Conservation (phyloP, 2,797 vertebrate species). For the Brachyalestes nurse region DNA sequence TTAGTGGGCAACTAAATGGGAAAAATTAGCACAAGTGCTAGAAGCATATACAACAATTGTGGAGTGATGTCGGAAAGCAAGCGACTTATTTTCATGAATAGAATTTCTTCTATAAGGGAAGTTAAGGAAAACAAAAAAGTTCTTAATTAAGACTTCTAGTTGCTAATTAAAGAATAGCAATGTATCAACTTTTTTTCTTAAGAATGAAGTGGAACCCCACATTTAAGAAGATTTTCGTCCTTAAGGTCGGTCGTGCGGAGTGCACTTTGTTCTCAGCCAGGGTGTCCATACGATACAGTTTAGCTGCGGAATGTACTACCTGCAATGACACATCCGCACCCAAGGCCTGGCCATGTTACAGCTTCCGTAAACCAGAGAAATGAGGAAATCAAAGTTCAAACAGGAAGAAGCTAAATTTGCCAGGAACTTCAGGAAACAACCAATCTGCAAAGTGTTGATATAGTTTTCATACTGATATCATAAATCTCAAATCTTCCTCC, state of each 20-base stretch:
- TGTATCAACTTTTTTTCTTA: no score
- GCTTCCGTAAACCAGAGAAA: neutral
- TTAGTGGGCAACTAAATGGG: no score
- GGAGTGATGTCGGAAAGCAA: no score
- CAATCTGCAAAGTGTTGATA: neutral
- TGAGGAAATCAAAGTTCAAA: neutral
- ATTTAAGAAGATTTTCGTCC: no score
- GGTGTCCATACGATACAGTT: neutral
- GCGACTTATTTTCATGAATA: no score
- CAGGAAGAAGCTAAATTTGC: conserved; percentile 10
- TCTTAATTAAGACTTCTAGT: no score
- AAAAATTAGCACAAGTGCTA: no score
- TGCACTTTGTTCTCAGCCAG: neutral
- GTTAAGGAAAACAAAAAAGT: no score
- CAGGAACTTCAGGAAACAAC: neutral
- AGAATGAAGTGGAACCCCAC: no score
- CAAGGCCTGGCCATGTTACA: neutral
- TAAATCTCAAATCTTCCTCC: neutral
- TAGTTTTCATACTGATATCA: neutral
- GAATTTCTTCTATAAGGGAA: no score
- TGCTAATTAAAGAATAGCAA: no score
- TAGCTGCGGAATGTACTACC: conserved; percentile 47
- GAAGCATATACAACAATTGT: no score
- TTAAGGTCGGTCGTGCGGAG: neutral
- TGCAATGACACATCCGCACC: conserved; percentile 9